A percentile compares a stretch with the other conserved stretches of the same genome.
Conservation (phyloP, 1,140 invertebrate species). For the Hyles euphorbiae region DNA sequence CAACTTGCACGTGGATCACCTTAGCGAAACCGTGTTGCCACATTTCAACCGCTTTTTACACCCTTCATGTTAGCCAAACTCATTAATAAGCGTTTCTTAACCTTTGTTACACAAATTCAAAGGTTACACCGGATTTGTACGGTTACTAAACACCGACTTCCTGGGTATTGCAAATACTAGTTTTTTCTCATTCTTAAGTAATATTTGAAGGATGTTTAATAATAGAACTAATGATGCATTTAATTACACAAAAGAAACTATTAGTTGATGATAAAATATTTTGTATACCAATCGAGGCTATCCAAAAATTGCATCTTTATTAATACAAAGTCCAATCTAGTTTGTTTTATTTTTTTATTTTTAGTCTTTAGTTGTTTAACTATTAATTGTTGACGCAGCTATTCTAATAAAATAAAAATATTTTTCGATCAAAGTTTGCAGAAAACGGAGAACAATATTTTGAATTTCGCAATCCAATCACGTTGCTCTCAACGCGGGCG, state of each 20-base stretch:
- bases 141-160: constrained; percentile 42
- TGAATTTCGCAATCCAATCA: constrained; percentile 47
- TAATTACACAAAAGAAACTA: constrained; percentile 1
- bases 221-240: constrained; percentile 11
- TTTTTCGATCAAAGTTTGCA: background rate
- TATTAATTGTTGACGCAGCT: too few species aligned
- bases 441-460: constrained; percentile 35
- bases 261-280: constrained; percentile 1
- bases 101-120: constrained; percentile 40
- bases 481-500: constrained; percentile 40
- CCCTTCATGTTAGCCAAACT: constrained; percentile 51
- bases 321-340: too few species aligned
- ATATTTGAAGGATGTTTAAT: constrained; percentile 13
- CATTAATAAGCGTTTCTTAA: constrained; percentile 58
- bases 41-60: constrained; percentile 51
- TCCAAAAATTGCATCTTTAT: too few species aligned
- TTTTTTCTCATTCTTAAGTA: constrained; percentile 11
- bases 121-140: constrained; percentile 46
- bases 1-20: constrained; percentile 57
- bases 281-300: too few species aligned
- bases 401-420: too few species aligned
- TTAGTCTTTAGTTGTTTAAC: too few species aligned
- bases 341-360: too few species aligned
- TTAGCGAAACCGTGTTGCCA: constrained; percentile 61
- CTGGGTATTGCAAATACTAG: constrained; percentile 22